Base-by-base conservation (phyloP, 2,888 invertebrate genomes). In the Lordiphosa andalusiaca region DNA sequence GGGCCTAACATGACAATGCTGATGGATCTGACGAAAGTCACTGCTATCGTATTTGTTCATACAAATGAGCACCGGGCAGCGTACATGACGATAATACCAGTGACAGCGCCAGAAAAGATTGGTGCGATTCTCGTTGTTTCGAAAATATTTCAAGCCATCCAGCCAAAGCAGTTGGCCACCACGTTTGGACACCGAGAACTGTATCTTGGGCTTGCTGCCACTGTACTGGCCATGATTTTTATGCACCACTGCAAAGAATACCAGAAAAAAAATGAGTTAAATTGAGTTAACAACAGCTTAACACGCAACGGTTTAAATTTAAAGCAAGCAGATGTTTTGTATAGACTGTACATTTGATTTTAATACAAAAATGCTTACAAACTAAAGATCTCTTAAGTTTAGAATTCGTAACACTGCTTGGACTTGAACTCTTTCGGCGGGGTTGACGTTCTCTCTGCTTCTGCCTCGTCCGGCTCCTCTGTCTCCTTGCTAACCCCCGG, bases 31-130 rank as follows among this genome's bases (percentile, higher is more conserved):
- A 0, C 89, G 87, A 62, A 88, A 89, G 56, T 89, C 89, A 33
- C 67, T 86, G 6, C 78, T 72, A 67, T 89, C 84, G 47, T 69
- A 88, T 68, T 89, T 89, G 63, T 88, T 89, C 89, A 89, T 89
- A 62, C 88, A 89, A 48, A 89, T 89, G 16, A 89, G 67, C 0
- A 89, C 89, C 0, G 89, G 89, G 55, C 89, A 89, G 33, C 88
- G 85, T 10, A 87, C 86, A 21, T 86, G 86, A 0, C 89, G 83
- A 66, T 89, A 89, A 58, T 89, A 89, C 86, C 89, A 88, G 57
- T 89, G 89, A 33, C 89, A 89, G 39, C 89, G 86, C 89, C 89
- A 89, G 52, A 88, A 89, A 38, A 86, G 69, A 69, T 89, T 89
- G 5, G 88, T 88, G 6, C 89, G 86, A 71, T 89, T 89, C 66